Base-by-base conservation (phyloP, 2,888 invertebrate species). In the Eupithecia dodoneata region DNA sequence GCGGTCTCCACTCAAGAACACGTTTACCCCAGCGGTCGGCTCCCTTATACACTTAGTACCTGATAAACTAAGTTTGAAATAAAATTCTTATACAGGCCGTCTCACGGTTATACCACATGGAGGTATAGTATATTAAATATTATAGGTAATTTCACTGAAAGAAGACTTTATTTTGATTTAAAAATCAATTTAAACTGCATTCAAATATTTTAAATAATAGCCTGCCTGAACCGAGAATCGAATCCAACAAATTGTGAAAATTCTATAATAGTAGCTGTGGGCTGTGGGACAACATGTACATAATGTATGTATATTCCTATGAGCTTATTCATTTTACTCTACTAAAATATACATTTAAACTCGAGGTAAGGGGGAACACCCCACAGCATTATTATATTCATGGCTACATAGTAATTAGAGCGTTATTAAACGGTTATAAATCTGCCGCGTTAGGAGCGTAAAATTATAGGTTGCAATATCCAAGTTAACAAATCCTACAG, bases 341-440 rank as follows among this genome's bases (percentile, higher is more conserved):
- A 66, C 66, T 42, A 41, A 41, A 18, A 66, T 66, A 42, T 66
- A 15, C 41, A 42, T 42, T 66, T 66, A 15, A 42, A 13, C 66
- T 42, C 42, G 13, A 59, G 55, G 55, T 15, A 66, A 42, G 66
- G 66, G 7, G 66, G 6, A 66, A 66, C 66, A 66, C 66, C 42
- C 66, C 42, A 63, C 66, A 15, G 69, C 69, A 69, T 72, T 72
- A 70, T 74, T 73, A 78, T 72, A 79, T 79, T 75, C 72, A 81
- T 73, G 52, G 74, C 75, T 44, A 73, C 69, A 65, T 63, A 72
- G 76, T 77, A 80, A 78, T 80, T 74, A 81, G 73, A 75, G 71
- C 74, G 74, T 81, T 80, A 81, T 82, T 77, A 79, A 74, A 70
- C 44, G 71, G 74, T 77, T 67, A 75, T 81, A 82, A 80, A 82